phyloP scores from a whole-genome alignment of 1,140 invertebrate species.

The Tetranychus cinnabarinus region DNA sequence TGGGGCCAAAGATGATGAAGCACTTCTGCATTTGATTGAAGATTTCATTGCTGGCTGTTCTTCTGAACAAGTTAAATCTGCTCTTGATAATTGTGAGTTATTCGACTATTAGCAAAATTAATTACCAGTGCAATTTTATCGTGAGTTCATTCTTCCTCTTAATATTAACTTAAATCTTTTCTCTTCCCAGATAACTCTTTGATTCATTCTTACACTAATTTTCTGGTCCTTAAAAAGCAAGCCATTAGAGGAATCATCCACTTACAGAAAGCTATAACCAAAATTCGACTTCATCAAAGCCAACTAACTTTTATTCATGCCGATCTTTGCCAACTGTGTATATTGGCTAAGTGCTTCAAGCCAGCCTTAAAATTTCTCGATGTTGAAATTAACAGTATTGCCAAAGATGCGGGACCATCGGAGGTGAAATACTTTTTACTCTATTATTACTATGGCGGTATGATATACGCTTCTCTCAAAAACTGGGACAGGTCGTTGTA shows the following conservation, averaged over 20 bases:
- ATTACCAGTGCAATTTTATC: too few species aligned
- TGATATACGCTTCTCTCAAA: slow-evolving; percentile 80
- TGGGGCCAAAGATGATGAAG: slow-evolving; percentile 17
- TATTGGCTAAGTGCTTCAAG: slow-evolving; percentile 73
- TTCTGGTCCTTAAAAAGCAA: slow-evolving; percentile 40
- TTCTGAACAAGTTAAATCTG: slow-evolving; percentile 60
- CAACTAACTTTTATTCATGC: slow-evolving; percentile 81
- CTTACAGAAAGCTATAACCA: slow-evolving; percentile 56
- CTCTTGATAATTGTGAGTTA: slow-evolving; percentile 58
- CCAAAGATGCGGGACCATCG: slow-evolving; percentile 54
- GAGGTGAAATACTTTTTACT: slow-evolving; percentile 76
- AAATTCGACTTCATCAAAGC: slow-evolving; percentile 59
- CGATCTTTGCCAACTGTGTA: slow-evolving; percentile 72
- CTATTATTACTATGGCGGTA: slow-evolving; percentile 91
- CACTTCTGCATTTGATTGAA: slow-evolving; percentile 29
- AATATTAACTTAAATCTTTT: slow-evolving; percentile 46
- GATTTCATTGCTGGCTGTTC: slow-evolving; percentile 64
- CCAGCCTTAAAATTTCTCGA: slow-evolving; percentile 68
- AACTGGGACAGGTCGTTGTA: slow-evolving; percentile 76
- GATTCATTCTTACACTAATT: slow-evolving; percentile 49
- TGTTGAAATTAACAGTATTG: slow-evolving; percentile 71
- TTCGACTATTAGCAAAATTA: neutral
- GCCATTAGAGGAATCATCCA: slow-evolving; percentile 61
- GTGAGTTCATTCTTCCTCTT: slow-evolving; percentile 22
- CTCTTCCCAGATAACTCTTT: too few species aligned